A percentile compares a stretch with the other conserved stretches of the same genome.
Conservation (phyloP, 2,888 invertebrate species). For the Ferrisia virgata region DNA sequence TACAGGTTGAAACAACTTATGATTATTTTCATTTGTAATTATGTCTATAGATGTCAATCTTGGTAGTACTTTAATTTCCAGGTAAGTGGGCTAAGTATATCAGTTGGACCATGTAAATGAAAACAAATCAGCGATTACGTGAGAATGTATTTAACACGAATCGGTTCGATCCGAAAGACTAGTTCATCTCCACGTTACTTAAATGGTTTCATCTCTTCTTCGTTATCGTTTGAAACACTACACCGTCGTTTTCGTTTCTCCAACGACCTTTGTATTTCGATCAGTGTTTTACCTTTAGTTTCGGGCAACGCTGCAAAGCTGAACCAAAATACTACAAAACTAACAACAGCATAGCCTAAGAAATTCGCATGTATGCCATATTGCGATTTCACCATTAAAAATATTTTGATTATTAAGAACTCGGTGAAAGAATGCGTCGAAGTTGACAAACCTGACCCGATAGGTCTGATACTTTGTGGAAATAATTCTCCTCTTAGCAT, state of each 20-base stretch:
- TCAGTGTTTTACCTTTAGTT: conserved; percentile 33
- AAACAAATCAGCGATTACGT: too few species aligned
- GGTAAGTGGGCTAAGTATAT: too few species aligned
- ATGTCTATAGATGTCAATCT: too few species aligned
- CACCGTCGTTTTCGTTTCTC: neutral
- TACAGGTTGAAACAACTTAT: too few species aligned
- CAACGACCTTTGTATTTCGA: conserved; percentile 18
- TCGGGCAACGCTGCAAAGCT: conserved; percentile 2
- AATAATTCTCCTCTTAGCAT: conserved; percentile 3
- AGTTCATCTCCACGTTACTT: too few species aligned
- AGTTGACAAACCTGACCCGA: neutral
- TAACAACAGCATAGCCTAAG: neutral
- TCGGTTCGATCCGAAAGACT: too few species aligned
- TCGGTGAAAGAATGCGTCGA: neutral
- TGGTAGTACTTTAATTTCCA: too few species aligned
- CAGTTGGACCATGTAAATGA: too few species aligned
- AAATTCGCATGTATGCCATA: conserved; percentile 39
- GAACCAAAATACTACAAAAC: neutral
- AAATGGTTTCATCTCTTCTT: too few species aligned
- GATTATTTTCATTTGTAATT: too few species aligned
- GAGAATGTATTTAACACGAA: too few species aligned
- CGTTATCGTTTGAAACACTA: too few species aligned
- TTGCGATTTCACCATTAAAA: neutral
- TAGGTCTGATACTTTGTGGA: neutral
- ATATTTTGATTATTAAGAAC: neutral